Evolutionary conservation across 1,140 invertebrate species (phyloP), one percentile per base, ranked within the genome.

Genomic region (Lutraria rhynchaena): DNA sequence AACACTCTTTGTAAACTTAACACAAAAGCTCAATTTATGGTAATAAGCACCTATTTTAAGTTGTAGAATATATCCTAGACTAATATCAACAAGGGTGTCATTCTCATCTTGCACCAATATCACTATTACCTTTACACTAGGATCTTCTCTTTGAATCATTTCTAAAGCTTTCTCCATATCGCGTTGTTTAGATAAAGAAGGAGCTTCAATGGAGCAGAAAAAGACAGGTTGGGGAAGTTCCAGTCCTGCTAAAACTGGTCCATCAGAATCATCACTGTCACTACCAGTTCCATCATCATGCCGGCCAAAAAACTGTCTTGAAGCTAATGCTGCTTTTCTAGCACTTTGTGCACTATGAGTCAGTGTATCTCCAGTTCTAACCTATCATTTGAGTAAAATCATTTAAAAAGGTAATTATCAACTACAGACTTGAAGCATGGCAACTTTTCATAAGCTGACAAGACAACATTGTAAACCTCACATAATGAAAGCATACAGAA

Each of bases 201-300:
- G 96, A 0, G 98, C 95, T 93, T 99, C 99, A 67, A 99, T 96
- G 0, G 97, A 97, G 91, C 98, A 99, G 89, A 99, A 98, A 92
- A 99, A 99, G 0, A 99, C 98, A 0, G 98, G 98, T 87, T 98
- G 96, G 0, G 97, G 97, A 78, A 98, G 93, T 57, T 94, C 93
- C 1, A 96, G 93, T 17, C 95, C 95, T 81, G 86, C 93, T 86
- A 93, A 87, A 94, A 95, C 75, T 46, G 73, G 57, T 13, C 73
- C 58, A 27, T 87, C 85, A 9, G 67, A 55, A 44, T 83, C 84
- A 11, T 82, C 73, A 3, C 85, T 83, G 61, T 83, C 31, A 13
- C 74, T 24, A 11, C 37, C 22, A 19, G 24, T 61, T 27, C 29
- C 60, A 15, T 76, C 22, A 41, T 37, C 55, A 49, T 44, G 5